A percentile compares a stretch with the other conserved stretches of the same genome.
phyloP scores from a whole-genome alignment of 2,797 vertebrate genomes.

The Falco columbarius region DNA sequence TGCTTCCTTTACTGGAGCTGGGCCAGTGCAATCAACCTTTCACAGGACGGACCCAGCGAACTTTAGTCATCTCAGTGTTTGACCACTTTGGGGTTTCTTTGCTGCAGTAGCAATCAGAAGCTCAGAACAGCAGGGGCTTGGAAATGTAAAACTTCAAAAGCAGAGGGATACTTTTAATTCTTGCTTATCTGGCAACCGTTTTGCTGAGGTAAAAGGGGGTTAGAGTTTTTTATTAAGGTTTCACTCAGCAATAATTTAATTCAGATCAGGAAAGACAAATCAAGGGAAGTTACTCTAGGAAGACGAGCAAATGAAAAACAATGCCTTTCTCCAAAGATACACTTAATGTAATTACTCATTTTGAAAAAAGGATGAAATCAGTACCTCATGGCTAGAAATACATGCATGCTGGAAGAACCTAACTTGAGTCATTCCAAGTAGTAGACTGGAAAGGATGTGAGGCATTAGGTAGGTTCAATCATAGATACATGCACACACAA shows the following conservation, averaged over 20 bases:
- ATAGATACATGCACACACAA: background rate
- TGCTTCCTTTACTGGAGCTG: background rate
- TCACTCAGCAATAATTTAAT: background rate
- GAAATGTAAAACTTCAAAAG: background rate
- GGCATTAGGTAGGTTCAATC: background rate
- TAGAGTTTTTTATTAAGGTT: background rate
- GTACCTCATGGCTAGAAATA: constrained; percentile 5
- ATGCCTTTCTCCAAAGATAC: background rate
- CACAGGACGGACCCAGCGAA: background rate
- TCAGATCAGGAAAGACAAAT: background rate
- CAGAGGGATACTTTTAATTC: background rate
- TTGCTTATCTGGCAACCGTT: background rate
- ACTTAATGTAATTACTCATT: constrained; percentile 24
- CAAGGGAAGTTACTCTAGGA: background rate
- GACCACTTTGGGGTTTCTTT: background rate
- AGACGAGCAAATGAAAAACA: constrained; percentile 38
- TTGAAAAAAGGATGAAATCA: constrained; percentile 20
- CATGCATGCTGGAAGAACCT: background rate
- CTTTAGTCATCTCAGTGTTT: background rate
- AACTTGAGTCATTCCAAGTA: background rate
- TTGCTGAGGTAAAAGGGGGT: background rate
- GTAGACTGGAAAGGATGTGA: background rate
- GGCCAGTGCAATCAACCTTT: background rate
- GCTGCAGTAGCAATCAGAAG: background rate
- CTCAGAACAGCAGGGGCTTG: background rate